Base-by-base conservation (phyloP, 2,797 vertebrate genomes). In the Fistularia commersonii region DNA sequence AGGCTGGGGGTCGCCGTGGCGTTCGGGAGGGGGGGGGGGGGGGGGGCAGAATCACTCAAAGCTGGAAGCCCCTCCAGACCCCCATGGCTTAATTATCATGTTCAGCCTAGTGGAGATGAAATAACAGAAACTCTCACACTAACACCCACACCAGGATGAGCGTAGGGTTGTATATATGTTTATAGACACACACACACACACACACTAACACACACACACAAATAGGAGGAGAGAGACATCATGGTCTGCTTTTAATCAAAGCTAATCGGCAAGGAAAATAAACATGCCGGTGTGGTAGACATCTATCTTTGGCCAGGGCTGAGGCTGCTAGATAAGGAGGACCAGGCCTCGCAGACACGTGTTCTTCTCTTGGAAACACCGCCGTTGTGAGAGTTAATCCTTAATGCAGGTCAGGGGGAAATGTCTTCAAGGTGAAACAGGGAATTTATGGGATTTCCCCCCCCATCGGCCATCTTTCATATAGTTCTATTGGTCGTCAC, bases 41-140 rank as follows among this genome's bases (percentile, higher is more conserved):
- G 82, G 72, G 53, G 64, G 14, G 48, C 64, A 63, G 78, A 81
- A 85, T 91, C 90, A 91, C 90, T 92, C 88, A 92, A 88, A 90
- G 87, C 87, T 87, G 76, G 87, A 88, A 85, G 83, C 89, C 89
- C 83, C 87, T 90, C 77, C 67, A 77, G 75, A 64, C 90, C 89
- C 89, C 88, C 72, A 83, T 83, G 91, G 92, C 91, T 93, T 94
- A 93, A 95, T 95, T 93, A 93, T 91, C 67, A 81, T 87, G 90
- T 88, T 88, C 92, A 91, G 91, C 83, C 90, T 92, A 83, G 89
- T 92, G 92, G 89, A 93, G 90, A 90, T 89, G 82, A 87, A 89
- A 88, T 88, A 88, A 89, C 69, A 85, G 87, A 84, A 86, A 77
- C 83, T 90, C 90, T 88, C 89, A 89, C 87, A 87, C 81, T 70